phyloP scores from a whole-genome alignment of 1,140 invertebrate genomes.

The Pollicipes pollicipes region DNA sequence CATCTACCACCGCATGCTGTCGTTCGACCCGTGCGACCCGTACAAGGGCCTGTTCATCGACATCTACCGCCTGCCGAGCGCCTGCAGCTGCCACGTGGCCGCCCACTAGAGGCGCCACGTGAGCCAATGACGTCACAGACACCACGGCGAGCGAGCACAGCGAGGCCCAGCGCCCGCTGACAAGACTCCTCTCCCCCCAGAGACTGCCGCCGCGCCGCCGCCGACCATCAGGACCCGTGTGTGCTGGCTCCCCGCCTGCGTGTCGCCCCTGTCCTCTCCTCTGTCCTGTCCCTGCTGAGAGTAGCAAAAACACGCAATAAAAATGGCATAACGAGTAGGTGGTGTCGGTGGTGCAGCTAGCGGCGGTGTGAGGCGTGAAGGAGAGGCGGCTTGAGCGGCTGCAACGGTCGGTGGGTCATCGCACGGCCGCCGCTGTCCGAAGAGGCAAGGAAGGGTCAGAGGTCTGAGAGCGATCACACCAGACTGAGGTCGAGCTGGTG shows the following conservation, averaged over 20 bases:
- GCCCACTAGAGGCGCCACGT: conserved; percentile 5
- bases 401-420: too few relatives aligned
- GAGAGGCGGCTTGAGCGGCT: too few relatives aligned
- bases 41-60: conserved; percentile 23
- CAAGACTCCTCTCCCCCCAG: conserved; percentile 1
- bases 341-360: too few relatives aligned
- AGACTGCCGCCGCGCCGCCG: background rate
- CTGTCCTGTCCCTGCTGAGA: too few relatives aligned
- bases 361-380: too few relatives aligned
- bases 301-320: too few relatives aligned
- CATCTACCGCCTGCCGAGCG: conserved; percentile 21
- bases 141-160: background rate
- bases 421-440: too few relatives aligned
- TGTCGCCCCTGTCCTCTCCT: background rate
- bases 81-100: conserved; percentile 22
- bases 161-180: background rate
- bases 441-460: too few relatives aligned
- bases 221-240: background rate
- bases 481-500: too few relatives aligned
- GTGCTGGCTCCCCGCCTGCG: background rate
- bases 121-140: background rate
- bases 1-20: conserved; percentile 21
- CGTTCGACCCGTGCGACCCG: conserved; percentile 22
- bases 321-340: too few relatives aligned
- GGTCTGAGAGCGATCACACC: too few relatives aligned